These are phyloP conservation scores for Gymnogyps californianus DNA, from an alignment of 2,113 vertebrate genomes.

Conservation along the genomic window DNA sequence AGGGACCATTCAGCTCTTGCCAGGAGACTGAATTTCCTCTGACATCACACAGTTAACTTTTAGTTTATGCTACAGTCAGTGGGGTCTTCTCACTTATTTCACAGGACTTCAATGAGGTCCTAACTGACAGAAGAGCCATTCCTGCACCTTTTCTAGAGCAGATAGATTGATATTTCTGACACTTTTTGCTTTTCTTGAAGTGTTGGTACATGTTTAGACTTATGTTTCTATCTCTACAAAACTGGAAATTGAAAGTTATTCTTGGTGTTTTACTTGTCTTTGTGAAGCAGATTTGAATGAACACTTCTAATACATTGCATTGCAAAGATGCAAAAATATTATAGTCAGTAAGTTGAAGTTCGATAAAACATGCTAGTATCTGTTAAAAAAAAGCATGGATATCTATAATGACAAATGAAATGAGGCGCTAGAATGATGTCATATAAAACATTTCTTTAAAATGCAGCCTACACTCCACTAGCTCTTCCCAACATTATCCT, in stretches of 20 bases:
- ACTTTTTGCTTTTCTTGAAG: not conserved
- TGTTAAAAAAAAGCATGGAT: not conserved
- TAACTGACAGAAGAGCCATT: not conserved
- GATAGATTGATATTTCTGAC: not conserved
- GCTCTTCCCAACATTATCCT: not conserved
- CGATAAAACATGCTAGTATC: not conserved
- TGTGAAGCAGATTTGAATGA: not conserved
- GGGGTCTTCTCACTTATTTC: not conserved
- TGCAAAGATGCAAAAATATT: not conserved
- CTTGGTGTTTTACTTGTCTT: not conserved
- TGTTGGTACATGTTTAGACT: not conserved
- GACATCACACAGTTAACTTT: not conserved
- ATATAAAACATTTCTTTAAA: not conserved
- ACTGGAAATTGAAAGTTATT: not conserved
- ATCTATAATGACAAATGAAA: not conserved
- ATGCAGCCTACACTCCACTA: not conserved
- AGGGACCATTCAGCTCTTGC: not conserved
- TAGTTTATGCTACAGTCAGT: not conserved
- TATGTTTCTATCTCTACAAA: not conserved
- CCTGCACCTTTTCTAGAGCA: not conserved
- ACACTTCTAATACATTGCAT: not conserved
- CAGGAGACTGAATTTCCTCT: not conserved
- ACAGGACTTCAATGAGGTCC: not conserved
- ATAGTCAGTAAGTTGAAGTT: not conserved
- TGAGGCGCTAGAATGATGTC: not conserved